A percentile compares a stretch with the other conserved stretches of the same genome.
phyloP scores from a whole-genome alignment of 2,888 invertebrate species.

The Synergus japonicus region DNA sequence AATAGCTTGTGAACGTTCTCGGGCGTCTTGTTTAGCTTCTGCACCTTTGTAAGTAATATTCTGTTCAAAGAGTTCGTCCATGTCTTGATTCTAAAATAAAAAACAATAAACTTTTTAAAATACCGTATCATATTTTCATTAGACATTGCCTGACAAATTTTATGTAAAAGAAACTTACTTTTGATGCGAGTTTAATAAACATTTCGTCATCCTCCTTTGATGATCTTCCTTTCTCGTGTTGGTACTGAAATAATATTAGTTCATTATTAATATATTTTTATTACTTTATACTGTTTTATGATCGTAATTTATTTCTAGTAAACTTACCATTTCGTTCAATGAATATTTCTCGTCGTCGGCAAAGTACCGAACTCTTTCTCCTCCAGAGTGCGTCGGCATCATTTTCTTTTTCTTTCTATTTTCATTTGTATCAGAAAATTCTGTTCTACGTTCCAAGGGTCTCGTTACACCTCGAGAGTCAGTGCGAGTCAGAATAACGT shows the following conservation, averaged over 20 bases:
- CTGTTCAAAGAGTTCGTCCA: slow-evolving; percentile 92
- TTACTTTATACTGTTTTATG: slow-evolving; percentile 42
- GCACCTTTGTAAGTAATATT: slow-evolving; percentile 85
- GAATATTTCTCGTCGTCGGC: slow-evolving; percentile 93
- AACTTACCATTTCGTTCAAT: slow-evolving; percentile 87
- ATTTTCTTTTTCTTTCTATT: slow-evolving; percentile 79
- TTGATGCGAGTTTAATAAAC: slow-evolving; percentile 86
- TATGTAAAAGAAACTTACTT: slow-evolving; percentile 64
- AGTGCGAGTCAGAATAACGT: slow-evolving; percentile 84
- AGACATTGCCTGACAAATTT: background rate
- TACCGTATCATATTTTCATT: background rate
- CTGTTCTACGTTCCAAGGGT: slow-evolving; percentile 80
- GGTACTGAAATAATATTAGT: slow-evolving; percentile 80
- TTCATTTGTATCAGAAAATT: slow-evolving; percentile 70
- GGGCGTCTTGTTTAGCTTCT: slow-evolving; percentile 81
- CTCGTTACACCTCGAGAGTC: slow-evolving; percentile 83
- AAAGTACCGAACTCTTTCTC: slow-evolving; percentile 89
- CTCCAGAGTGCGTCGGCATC: slow-evolving; percentile 84
- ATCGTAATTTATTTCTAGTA: slow-evolving; percentile 32
- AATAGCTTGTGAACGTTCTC: slow-evolving; percentile 84
- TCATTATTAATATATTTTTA: slow-evolving; percentile 29
- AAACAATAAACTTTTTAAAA: slow-evolving; percentile 13
- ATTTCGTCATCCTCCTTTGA: slow-evolving; percentile 89
- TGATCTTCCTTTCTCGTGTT: slow-evolving; percentile 88
- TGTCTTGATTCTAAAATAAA: slow-evolving; percentile 78